phyloP scores from a whole-genome alignment of 2,888 invertebrate species.

The Callimorpha dominula region DNA sequence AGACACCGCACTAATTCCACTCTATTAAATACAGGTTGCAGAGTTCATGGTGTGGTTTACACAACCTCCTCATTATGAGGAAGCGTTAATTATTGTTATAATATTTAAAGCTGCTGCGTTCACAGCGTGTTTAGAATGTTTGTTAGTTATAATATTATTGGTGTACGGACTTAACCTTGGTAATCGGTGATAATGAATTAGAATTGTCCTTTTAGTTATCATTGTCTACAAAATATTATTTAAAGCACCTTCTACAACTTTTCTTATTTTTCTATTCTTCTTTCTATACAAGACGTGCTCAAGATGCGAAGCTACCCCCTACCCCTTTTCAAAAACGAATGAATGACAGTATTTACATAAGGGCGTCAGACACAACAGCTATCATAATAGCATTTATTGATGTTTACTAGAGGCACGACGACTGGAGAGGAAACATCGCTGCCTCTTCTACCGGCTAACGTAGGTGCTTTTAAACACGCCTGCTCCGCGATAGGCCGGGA shows the following conservation, averaged over 20 bases:
- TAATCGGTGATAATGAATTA: neutral
- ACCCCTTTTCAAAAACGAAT: too few species aligned
- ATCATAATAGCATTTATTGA: too few species aligned
- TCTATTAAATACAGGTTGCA: constrained; percentile 53
- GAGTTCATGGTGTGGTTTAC: constrained; percentile 60
- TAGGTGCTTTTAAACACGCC: too few species aligned
- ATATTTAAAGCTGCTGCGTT: constrained; percentile 26
- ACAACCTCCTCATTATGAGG: constrained; percentile 57
- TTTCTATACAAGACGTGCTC: neutral
- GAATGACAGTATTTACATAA: too few species aligned
- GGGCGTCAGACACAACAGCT: too few species aligned
- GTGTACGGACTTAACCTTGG: constrained; percentile 10
- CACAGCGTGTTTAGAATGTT: constrained; percentile 14
- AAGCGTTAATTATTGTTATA: constrained; percentile 46
- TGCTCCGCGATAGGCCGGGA: too few species aligned
- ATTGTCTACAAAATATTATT: neutral
- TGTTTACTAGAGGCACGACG: too few species aligned
- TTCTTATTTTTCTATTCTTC: too few species aligned
- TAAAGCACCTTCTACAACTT: neutral
- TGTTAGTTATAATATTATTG: constrained; percentile 13
- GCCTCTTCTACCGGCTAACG: too few species aligned
- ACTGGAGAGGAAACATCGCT: too few species aligned
- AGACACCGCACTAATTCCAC: constrained; percentile 55
- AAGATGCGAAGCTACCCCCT: too few species aligned
- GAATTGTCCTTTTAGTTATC: constrained; percentile 1